These are phyloP conservation scores for Chlamydotis undulata DNA, from an alignment of 2,113 vertebrate species.

Conservation along the genomic window DNA sequence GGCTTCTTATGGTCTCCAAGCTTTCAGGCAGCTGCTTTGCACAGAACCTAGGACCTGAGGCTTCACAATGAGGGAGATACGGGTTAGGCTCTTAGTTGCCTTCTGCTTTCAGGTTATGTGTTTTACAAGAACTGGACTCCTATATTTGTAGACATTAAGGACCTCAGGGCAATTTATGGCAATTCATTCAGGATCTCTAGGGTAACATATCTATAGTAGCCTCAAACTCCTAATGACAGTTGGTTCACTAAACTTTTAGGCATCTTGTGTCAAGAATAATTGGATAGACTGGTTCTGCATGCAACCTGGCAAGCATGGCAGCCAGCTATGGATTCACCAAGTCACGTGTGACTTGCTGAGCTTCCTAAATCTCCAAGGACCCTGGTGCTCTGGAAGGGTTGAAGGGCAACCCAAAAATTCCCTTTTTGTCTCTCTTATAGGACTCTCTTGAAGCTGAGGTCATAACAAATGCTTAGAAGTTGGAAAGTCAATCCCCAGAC, in stretches of 20 bases:
- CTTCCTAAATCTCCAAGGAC: background rate
- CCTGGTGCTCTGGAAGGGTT: background rate
- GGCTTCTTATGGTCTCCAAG: background rate
- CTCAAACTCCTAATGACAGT: background rate
- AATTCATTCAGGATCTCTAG: background rate
- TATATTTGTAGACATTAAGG: background rate
- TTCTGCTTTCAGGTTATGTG: background rate
- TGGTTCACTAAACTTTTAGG: background rate
- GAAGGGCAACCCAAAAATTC: background rate
- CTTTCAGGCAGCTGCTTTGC: background rate
- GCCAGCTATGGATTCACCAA: background rate
- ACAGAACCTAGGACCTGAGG: background rate
- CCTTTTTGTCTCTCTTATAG: background rate
- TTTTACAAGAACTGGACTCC: background rate
- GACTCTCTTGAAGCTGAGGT: background rate
- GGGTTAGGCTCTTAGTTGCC: background rate
- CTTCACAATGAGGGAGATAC: background rate
- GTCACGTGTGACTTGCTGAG: background rate
- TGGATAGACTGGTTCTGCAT: background rate
- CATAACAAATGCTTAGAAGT: background rate
- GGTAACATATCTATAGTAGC: background rate
- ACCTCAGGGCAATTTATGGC: background rate
- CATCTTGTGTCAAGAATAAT: background rate
- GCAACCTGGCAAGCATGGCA: background rate
- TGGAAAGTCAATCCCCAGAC: background rate